phyloP scores from a whole-genome alignment of 2,797 vertebrate genomes.

The Neomorphus geoffroyi region DNA sequence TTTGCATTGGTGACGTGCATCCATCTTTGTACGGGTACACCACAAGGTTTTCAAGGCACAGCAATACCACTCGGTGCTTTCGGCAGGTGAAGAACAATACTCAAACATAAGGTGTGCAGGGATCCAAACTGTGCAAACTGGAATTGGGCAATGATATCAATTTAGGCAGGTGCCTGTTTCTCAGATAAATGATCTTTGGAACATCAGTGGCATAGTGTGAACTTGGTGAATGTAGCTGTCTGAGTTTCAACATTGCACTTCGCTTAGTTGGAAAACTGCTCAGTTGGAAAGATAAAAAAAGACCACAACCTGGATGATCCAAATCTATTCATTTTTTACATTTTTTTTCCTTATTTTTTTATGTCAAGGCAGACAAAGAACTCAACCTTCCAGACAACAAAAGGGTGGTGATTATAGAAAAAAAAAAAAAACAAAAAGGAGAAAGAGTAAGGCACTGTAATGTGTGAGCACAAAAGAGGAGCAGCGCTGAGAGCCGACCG shows the following conservation, averaged over 20 bases:
- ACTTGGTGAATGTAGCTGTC: background rate
- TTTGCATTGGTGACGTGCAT: background rate
- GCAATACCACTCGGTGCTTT: background rate
- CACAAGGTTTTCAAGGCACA: background rate
- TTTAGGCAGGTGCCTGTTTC: background rate
- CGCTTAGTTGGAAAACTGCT: background rate
- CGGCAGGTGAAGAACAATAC: background rate
- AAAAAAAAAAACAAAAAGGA: background rate
- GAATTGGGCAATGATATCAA: background rate
- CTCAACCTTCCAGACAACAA: background rate
- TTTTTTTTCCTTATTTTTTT: background rate
- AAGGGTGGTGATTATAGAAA: background rate
- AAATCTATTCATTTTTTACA: background rate
- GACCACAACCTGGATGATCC: background rate
- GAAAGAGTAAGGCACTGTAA: background rate
- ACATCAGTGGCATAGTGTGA: background rate
- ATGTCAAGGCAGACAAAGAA: background rate
- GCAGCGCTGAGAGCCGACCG: accelerated
- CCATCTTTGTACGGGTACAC: background rate
- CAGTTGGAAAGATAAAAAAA: background rate
- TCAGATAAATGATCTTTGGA: background rate
- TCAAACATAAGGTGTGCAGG: background rate
- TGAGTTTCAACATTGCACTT: background rate
- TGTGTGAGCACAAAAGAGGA: background rate
- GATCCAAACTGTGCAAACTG: background rate